These are phyloP conservation scores for Phymastichus coffea DNA, from an alignment of 1,140 invertebrate species.

Conservation along the genomic window DNA sequence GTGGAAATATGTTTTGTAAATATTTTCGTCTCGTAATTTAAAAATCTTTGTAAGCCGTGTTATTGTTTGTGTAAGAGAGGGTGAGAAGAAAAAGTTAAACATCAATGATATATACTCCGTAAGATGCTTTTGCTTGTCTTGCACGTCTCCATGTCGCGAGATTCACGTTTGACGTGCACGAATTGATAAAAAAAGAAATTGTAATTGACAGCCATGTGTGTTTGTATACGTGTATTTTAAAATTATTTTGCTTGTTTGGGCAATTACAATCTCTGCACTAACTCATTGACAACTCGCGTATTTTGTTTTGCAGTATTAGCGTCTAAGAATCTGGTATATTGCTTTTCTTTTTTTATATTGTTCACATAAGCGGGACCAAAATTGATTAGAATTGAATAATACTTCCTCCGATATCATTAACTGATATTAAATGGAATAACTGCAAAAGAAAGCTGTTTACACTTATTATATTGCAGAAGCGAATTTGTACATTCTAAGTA, in stretches of 20 bases:
- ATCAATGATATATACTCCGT: slow-evolving; percentile 1
- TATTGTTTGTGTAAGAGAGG: no score
- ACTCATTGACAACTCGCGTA: slow-evolving; percentile 6
- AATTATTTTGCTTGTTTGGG: no score
- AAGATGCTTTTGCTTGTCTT: slow-evolving; percentile 9
- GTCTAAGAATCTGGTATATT: slow-evolving; percentile 10
- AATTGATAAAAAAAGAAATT: no score
- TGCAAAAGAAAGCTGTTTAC: not conserved
- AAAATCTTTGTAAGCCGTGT: slow-evolving; percentile 13
- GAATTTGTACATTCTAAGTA: slow-evolving; percentile 19
- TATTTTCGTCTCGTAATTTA: slow-evolving; percentile 18
- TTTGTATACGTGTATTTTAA: no score
- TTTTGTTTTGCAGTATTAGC: slow-evolving; percentile 25
- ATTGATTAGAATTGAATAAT: slow-evolving; percentile 1
- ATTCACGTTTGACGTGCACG: no score
- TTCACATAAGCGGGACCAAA: slow-evolving; percentile 22
- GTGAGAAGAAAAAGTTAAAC: slow-evolving; percentile 10
- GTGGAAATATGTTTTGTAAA: slow-evolving; percentile 18
- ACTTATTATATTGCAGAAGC: slow-evolving; percentile 11
- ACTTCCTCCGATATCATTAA: not conserved
- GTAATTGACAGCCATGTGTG: not conserved
- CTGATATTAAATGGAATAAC: no score
- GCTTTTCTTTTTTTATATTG: not conserved
- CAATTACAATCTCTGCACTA: no score
- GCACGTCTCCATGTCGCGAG: no score